Percentiles rank a stretch among this genome's conserved stretches.
Conservation (phyloP, 2,113 vertebrate genomes). For the Amphiprion ocellaris region DNA sequence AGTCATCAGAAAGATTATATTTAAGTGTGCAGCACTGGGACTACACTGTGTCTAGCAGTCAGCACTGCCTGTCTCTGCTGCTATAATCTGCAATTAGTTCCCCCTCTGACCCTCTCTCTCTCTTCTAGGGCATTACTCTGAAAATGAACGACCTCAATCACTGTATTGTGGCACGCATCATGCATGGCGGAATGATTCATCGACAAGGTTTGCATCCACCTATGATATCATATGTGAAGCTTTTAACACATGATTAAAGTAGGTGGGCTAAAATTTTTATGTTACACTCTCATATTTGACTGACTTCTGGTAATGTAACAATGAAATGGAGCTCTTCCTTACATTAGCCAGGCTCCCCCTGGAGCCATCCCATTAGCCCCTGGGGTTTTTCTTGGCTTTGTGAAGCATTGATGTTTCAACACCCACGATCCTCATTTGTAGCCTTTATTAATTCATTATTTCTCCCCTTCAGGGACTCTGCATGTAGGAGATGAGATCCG, state of each 20-base stretch:
- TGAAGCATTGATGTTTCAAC: background rate
- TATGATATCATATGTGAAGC: background rate
- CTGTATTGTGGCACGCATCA: constrained; percentile 98
- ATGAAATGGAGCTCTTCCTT: background rate
- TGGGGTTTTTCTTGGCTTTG: constrained; percentile 1
- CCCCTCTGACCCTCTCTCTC: background rate
- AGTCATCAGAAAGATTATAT: background rate
- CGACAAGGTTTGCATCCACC: constrained; percentile 90
- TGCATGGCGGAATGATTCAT: constrained; percentile 99
- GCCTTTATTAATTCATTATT: constrained; percentile 21
- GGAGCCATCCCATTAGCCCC: background rate
- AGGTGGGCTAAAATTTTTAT: background rate
- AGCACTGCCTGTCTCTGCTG: too few relatives aligned
- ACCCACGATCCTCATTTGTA: constrained; percentile 20
- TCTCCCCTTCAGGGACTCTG: constrained; percentile 89
- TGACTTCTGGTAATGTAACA: background rate
- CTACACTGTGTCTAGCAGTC: too few relatives aligned
- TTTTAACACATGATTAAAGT: background rate
- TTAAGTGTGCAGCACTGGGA: background rate
- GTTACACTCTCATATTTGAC: background rate
- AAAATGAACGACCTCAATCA: constrained; percentile 99
- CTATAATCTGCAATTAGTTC: background rate
- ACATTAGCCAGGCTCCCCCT: background rate
- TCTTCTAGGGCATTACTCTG: constrained; percentile 95
- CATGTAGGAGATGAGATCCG: constrained; percentile 98